Evolutionary conservation across 2,888 invertebrate genomes (phyloP), one percentile per base, ranked within the genome.

Genomic region (Listrodromus nycthemerus): DNA sequence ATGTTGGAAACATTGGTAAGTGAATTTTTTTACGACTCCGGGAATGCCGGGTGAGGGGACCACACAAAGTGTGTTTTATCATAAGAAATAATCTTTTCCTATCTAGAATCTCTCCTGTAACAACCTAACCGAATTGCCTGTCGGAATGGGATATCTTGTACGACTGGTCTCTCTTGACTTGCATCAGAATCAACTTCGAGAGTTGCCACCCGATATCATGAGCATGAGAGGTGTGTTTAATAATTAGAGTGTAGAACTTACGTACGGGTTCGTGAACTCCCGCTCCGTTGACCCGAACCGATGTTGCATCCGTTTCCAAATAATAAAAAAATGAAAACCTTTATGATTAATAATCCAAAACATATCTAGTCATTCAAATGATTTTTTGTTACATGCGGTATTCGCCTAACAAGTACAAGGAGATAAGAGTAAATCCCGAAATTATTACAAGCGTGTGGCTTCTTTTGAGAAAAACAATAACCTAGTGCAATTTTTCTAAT

Each of bases 101-200:
- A 86, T 89, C 80, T 93, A 97, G 97, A 97, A 98, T 94, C 93
- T 97, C 88, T 97, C 97, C 48, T 94, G 96, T 94, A 98, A 98
- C 94, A 95, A 95, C 90, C 93, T 98, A 93, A 94, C 94, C 86
- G 94, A 93, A 83, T 93, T 98, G 91, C 98, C 98, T 33, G 94
- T 96, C 85, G 97, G 97, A 90, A 95, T 98, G 94, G 97, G 97
- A 86, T 98, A 97, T 94, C 94, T 98, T 92, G 97, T 97, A 84
- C 95, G 97, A 88, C 94, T 97, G 92, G 95, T 95, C 79, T 95
- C 96, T 91, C 94, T 98, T 86, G 96, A 96, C 92, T 92, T 97
- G 83, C 96, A 96, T 87, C 94, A 97, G 94, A 98, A 98, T 93
- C 95, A 95, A 92, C 94, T 98, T 87, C 94, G 94, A 90, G 96